phyloP scores from a whole-genome alignment of 2,797 vertebrate species.

The Picus viridis region DNA sequence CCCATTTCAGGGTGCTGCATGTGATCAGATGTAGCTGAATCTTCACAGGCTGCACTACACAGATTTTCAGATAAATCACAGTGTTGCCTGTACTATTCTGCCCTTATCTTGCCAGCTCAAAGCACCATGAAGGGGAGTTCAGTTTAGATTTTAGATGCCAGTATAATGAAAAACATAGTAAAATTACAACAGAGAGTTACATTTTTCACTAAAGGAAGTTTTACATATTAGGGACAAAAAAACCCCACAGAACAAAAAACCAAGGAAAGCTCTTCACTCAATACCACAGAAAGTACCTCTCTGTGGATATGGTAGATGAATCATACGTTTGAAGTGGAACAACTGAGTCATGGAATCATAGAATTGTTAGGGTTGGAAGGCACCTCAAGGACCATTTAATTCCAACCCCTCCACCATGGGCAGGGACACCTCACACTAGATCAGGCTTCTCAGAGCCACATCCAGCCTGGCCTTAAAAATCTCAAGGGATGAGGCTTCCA shows the following conservation, averaged over 20 bases:
- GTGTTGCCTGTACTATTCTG: neutral
- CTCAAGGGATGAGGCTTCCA: no score
- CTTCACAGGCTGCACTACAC: neutral
- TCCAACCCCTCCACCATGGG: no score
- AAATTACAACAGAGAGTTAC: neutral
- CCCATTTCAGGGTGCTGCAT: neutral
- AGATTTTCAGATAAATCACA: neutral
- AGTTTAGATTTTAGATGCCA: neutral
- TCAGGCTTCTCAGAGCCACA: no score
- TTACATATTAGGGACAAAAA: neutral
- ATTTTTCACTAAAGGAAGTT: neutral
- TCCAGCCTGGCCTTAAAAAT: no score
- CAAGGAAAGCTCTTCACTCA: neutral
- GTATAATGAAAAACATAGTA: neutral
- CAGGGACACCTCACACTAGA: no score
- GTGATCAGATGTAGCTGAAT: neutral
- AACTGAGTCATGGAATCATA: neutral
- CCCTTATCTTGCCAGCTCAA: neutral
- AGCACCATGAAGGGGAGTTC: neutral
- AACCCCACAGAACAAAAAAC: no score
- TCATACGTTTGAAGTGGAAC: neutral
- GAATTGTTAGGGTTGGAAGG: no score
- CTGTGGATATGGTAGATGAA: neutral
- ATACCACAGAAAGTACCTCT: neutral
- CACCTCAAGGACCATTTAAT: no score